Base-by-base conservation (phyloP, 23 tunicate species). In the Clavelina lepadiformis region DNA sequence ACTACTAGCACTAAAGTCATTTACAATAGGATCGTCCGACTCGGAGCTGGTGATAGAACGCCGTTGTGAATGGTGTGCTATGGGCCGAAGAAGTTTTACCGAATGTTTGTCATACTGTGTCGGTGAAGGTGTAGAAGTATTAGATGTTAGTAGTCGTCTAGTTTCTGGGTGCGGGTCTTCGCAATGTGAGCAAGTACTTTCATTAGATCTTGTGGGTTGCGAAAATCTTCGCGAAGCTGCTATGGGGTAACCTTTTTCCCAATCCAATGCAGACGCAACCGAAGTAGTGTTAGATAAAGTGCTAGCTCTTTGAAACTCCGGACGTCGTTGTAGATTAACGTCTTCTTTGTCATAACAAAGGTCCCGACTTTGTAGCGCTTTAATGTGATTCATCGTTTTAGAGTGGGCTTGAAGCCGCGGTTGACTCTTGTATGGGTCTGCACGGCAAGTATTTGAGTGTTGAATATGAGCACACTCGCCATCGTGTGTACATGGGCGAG, bases 1-100 rank as follows among this genome's bases (percentile, higher is more conserved):
- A 54, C 93, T 84, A 34, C 93, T 84, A n/a, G 75, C 73, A 53
- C 93, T 84, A 29, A 70, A 77, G 51, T 84, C 93, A 36, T 82
- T 84, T 3, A 69, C 93, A 15, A 84, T 77, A 8, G 93, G 83
- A 63, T 84, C 93, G 47, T 84, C 93, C 31, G 93, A 84, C 46
- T 80, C 93, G 61, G 83, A 76, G 44, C 93, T 86, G 57, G 58
- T 63, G 33, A 76, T 35, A 1, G 85, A 78, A 49, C 72, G 49
- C 3, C 91, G 70, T 0, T 61, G 68, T 15, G n/a, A n/a, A n/a
- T n/a, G n/a, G n/a, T n/a, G 61, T 46, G 53, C 25, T 53, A 51
- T n/a, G n/a, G n/a, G n/a, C n/a, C n/a, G n/a, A n/a, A n/a, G n/a
- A n/a, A n/a, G n/a, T n/a, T n/a, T n/a, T n/a, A n/a, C n/a, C n/a